These are phyloP conservation scores for Stegana nigrithorax DNA, from an alignment of 2,888 invertebrate genomes.

Conservation along the genomic window DNA sequence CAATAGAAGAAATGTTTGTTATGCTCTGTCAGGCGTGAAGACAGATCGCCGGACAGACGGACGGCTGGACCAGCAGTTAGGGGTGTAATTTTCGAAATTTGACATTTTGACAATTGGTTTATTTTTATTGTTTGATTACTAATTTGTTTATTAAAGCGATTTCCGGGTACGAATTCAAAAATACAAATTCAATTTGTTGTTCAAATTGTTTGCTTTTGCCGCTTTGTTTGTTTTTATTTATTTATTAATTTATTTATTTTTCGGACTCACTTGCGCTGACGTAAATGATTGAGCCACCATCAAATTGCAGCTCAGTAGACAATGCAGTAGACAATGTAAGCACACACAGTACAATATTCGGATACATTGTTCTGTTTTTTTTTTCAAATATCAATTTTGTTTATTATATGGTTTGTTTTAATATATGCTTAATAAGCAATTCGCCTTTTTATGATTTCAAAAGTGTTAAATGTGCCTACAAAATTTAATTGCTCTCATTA, in stretches of 20 bases:
- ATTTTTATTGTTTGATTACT: slow-evolving; percentile 32
- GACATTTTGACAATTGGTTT: slow-evolving; percentile 45
- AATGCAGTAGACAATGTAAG: no score
- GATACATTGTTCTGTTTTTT: neutral
- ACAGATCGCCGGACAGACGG: no score
- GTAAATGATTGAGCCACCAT: no score
- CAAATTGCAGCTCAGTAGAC: no score
- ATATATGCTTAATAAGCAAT: no score
- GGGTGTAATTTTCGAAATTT: slow-evolving; percentile 43
- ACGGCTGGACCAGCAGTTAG: slow-evolving; percentile 13
- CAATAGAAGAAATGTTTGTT: slow-evolving; percentile 31
- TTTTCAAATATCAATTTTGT: neutral
- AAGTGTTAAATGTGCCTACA: slow-evolving; percentile 14
- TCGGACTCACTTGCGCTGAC: no score
- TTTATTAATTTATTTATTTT: slow-evolving; percentile 15
- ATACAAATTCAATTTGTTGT: neutral
- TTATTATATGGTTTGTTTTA: no score
- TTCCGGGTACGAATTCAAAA: slow-evolving; percentile 28
- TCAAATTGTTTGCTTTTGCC: slow-evolving; percentile 8
- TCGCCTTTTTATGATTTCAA: no score
- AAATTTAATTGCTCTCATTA: no score
- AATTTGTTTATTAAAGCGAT: slow-evolving; percentile 35
- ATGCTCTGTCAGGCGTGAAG: slow-evolving; percentile 28
- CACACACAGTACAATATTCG: no score
- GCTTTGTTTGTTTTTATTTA: slow-evolving; percentile 19